These are phyloP conservation scores for Hylomyscus alleni DNA, from an alignment of 2,797 vertebrate species.

Conservation along the genomic window DNA sequence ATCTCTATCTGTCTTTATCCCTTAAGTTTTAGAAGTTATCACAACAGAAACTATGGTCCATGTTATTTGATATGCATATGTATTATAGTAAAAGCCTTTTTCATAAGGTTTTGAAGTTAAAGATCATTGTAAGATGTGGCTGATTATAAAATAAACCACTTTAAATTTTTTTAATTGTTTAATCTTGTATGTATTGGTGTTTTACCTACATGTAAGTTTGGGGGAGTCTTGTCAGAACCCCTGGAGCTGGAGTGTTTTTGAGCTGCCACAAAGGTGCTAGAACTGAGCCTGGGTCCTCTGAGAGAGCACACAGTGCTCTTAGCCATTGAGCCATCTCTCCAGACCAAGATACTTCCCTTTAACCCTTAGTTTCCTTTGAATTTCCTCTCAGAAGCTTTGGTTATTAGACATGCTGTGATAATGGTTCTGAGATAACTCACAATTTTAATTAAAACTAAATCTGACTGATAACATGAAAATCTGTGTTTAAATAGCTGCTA, in stretches of 20 bases:
- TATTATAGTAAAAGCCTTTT: conserved; percentile 42
- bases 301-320: neutral
- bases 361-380: conserved; percentile 28
- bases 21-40: conserved; percentile 48
- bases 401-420: conserved; percentile 54
- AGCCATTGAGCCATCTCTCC: neutral
- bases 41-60: neutral
- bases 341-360: neutral
- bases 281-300: neutral
- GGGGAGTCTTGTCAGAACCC: neutral
- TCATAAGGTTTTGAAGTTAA: neutral
- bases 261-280: neutral
- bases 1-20: conserved; percentile 63
- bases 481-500: conserved; percentile 55
- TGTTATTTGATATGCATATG: neutral
- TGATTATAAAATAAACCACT: conserved; percentile 1
- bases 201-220: neutral
- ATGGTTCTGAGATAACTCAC: conserved; percentile 63
- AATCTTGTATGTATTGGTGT: neutral
- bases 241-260: neutral
- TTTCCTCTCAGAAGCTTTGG: conserved; percentile 57
- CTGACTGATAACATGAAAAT: conserved; percentile 60
- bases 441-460: conserved; percentile 75
- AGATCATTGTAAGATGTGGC: conserved; percentile 1
- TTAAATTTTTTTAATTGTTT: neutral